Evolutionary conservation across 1,140 invertebrate species (phyloP), one percentile per base, ranked within the genome.

Genomic region (Formica exsecta): DNA sequence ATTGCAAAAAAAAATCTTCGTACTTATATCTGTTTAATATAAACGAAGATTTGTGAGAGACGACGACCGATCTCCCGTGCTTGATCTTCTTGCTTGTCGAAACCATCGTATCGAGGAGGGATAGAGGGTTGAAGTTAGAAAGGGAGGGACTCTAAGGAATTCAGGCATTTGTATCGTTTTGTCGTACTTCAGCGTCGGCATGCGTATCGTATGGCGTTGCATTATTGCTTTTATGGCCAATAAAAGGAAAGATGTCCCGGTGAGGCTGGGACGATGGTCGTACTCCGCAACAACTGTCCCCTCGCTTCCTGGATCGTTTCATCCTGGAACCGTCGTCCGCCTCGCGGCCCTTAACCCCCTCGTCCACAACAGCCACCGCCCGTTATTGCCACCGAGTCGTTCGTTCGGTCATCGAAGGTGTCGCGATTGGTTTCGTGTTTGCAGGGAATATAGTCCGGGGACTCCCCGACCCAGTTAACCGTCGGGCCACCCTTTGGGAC

Each of bases 201-300:
- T 91, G 92, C 91, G 92, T 90, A 94, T 93, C 90, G 89, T 92
- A 93, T 92, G 89, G 92, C 86, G 91, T 91, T 91, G 92, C 87
- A 95, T 95, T 95, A 95, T 95, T 95, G 92, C 93, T 93, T 95
- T 95, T 94, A 94, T 95, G 90, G 94, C 91, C 94, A 94, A 95
- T 95, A 95, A 95, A 93, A 94, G 87, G 90, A 91, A 91, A 83
- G 91, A 93, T 90, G 87, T 86, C 87, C 85, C 92, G 90, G 86
- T 85, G 90, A 89, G 86, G 84, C 44, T 61, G 54, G 48, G 29
- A 61, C 62, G 74, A 51, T 48, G 77, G 22, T 70, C 64, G 74
- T 87, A 65, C 88, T 84, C 77, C 66, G 48, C 85, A 87, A 90
- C 87, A 88, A 81, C 80, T 80, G 79, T 91, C 77, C 87, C 87